phyloP scores from a whole-genome alignment of 1,140 invertebrate species.

The Anoplolepis gracilipes region DNA sequence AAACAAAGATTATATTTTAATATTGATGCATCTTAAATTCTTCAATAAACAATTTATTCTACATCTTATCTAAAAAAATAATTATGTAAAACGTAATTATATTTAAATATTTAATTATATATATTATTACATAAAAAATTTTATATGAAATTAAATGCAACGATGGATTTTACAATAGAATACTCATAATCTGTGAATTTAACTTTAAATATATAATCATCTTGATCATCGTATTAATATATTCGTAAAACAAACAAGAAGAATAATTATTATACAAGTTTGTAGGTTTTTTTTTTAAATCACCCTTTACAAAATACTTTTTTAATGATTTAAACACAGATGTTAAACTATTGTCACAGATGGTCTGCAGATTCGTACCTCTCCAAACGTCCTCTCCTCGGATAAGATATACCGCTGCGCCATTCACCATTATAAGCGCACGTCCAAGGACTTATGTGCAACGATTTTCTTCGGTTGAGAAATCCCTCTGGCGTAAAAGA shows the following conservation, averaged over 20 bases:
- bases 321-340: not conserved
- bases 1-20: not conserved
- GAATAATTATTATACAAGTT: too few species aligned
- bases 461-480: conserved; percentile 15
- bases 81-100: too few species aligned
- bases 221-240: not conserved
- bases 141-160: too few species aligned
- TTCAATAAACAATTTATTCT: not conserved
- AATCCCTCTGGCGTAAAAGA: not conserved
- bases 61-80: not conserved
- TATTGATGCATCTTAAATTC: not conserved
- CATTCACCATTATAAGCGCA: conserved; percentile 6
- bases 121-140: too few species aligned
- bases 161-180: too few species aligned
- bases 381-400: not conserved
- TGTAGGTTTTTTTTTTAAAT: too few species aligned
- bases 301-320: too few species aligned
- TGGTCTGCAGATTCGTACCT: not conserved
- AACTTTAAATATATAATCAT: too few species aligned
- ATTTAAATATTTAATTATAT: too few species aligned
- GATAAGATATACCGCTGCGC: not conserved
- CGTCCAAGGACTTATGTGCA: conserved; percentile 3
- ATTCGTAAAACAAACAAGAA: not conserved
- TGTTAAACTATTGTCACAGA: not conserved
- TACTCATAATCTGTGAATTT: too few species aligned